Evolutionary conservation across 2,797 vertebrate genomes (phyloP).

Genomic region (Sebastes steindachneri): DNA sequence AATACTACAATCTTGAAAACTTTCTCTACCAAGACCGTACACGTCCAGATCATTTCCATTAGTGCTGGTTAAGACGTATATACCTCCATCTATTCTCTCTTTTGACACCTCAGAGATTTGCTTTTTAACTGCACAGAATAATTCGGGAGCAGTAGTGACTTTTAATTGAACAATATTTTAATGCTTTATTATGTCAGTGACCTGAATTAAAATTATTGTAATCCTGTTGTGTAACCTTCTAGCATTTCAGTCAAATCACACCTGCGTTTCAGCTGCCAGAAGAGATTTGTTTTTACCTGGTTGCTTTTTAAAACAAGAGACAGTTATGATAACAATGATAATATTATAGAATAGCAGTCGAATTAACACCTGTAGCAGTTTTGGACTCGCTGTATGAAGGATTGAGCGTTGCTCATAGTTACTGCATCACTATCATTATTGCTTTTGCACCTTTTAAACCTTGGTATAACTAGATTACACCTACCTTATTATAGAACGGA

Average conservation of each 20-base stretch:
- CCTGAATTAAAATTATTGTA: conserved; percentile 23
- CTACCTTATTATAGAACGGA: conserved; percentile 7
- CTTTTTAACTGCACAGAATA: background rate
- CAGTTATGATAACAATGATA: background rate
- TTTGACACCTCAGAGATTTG: conserved; percentile 10
- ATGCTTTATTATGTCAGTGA: conserved; percentile 25
- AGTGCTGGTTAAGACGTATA: conserved; percentile 23
- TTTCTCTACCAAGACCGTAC: conserved; percentile 24
- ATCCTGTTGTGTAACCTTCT: conserved; percentile 37
- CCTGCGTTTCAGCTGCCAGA: conserved; percentile 44
- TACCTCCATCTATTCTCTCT: background rate
- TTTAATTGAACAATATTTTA: conserved; percentile 15
- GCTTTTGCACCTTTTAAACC: conserved; percentile 51
- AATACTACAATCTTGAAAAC: conserved; percentile 52
- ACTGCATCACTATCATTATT: conserved; percentile 59
- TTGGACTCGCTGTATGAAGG: conserved; percentile 22
- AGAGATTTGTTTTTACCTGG: conserved; percentile 32
- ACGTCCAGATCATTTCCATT: conserved; percentile 41
- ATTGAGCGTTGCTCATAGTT: conserved; percentile 15
- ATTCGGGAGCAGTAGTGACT: conserved; percentile 2
- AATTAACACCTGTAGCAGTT: conserved; percentile 28
- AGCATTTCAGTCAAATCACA: conserved; percentile 9
- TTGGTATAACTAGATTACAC: conserved; percentile 23
- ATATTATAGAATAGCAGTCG: conserved; percentile 2
- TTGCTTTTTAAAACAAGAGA: conserved; percentile 37